Base-by-base conservation (phyloP, 2,888 invertebrate species). In the Dicycla oo region DNA sequence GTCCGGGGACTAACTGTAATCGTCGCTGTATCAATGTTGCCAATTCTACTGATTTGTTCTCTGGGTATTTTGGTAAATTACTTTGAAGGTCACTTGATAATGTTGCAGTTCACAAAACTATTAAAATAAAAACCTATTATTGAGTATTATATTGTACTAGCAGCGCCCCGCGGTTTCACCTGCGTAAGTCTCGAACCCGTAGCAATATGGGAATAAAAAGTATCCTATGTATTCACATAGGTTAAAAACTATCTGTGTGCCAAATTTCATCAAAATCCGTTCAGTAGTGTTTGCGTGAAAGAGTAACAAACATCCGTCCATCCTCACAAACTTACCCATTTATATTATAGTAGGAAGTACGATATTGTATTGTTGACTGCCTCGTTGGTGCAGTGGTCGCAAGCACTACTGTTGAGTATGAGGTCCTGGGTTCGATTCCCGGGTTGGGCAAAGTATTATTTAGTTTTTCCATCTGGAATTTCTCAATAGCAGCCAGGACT, bases 1-100 rank as follows among this genome's bases (percentile, higher is more conserved):
- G 81, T 51, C 66, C 80, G 74, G 76, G 67, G 61, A 67, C 81
- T 1, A 40, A 57, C 81, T 75, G 66, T 77, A 67, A 77, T 57
- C 81, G 51, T 57, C 81, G 51, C 76, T 75, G 57, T 73, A 65
- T 75, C 61, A 62, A 20, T 76, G 56, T 81, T 61, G 47, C 30
- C 45, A 40, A 43, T 34, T 73, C 40, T 26, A 62, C 34, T 40
- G 45, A 47, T 51, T 81, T 75, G 62, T 63, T 70, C n/a, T 40
- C 23, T 10, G 23, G 20, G 43, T 26, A 54, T 49, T 49, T 51
- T 45, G 3, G n/a, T 51, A 23, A n/a, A 15, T 15, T 49, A 26
- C 34, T 34, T 51, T 43, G 4, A n/a, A 26, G 23, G 30, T 43
- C 45, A 13, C 13, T 51, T n/a, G n/a, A 26, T 8, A 40, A 6